phyloP scores from a whole-genome alignment of 2,797 vertebrate genomes.

The Pyrrhura leucotis region DNA sequence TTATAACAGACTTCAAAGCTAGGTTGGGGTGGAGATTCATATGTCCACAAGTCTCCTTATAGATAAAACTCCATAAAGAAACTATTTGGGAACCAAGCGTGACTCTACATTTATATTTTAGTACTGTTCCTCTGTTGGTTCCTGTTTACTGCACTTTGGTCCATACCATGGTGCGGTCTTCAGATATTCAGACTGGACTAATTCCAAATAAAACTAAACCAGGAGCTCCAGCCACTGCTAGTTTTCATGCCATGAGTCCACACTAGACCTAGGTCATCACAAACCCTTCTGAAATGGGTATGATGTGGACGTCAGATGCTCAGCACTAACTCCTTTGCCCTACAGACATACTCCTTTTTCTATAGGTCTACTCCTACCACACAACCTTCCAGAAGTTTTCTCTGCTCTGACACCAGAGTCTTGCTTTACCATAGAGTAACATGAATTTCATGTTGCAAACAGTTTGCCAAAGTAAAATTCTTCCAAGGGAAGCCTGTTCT shows the following conservation, averaged over 20 bases:
- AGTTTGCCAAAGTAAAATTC: neutral
- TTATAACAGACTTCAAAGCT: neutral
- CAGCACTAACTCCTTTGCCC: neutral
- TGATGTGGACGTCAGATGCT: fast-evolving
- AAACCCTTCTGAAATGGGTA: neutral
- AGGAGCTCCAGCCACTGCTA: neutral
- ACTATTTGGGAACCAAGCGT: neutral
- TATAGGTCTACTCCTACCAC: neutral
- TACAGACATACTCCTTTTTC: neutral
- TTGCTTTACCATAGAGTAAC: neutral
- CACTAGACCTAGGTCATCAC: neutral
- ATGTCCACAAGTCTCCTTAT: neutral
- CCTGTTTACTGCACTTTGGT: neutral
- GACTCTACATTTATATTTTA: neutral
- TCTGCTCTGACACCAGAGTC: neutral
- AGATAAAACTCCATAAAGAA: neutral
- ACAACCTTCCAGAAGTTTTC: neutral
- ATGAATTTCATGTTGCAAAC: neutral
- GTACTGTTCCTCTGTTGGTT: neutral
- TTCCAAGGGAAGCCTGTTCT: neutral
- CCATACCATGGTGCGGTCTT: neutral
- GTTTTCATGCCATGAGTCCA: too few relatives aligned
- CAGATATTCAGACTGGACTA: neutral
- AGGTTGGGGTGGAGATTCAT: neutral
- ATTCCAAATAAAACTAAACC: neutral